Conservation (phyloP, 2,797 vertebrate genomes). For the Pseudopleuronectes americanus region DNA sequence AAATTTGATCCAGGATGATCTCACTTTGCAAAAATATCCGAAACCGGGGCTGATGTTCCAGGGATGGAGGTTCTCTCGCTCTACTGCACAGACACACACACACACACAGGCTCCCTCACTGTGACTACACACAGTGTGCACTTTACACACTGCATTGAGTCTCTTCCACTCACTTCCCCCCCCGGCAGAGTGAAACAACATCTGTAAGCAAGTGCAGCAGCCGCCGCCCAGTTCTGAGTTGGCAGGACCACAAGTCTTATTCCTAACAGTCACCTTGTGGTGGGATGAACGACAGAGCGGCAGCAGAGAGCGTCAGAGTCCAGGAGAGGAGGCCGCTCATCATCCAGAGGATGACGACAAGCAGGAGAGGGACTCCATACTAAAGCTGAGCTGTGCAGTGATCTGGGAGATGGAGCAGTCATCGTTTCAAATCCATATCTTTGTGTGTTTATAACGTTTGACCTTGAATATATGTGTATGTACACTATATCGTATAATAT, state of each 20-base stretch:
- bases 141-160: slow-evolving; percentile 67
- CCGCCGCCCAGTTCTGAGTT: slow-evolving; percentile 58
- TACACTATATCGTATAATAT: background rate
- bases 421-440: too few species aligned
- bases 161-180: slow-evolving; percentile 69
- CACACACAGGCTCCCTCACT: slow-evolving; percentile 16
- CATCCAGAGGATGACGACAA: too few species aligned
- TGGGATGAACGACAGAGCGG: slow-evolving; percentile 22
- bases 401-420: too few species aligned
- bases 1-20: slow-evolving; percentile 8
- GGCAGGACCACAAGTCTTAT: slow-evolving; percentile 24
- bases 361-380: background rate
- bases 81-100: background rate
- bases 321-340: slow-evolving; percentile 10
- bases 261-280: slow-evolving; percentile 37
- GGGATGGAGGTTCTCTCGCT: background rate
- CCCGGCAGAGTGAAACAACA: slow-evolving; percentile 60
- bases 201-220: slow-evolving; percentile 54
- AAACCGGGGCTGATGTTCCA: slow-evolving; percentile 16
- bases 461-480: too few species aligned
- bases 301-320: slow-evolving; percentile 21
- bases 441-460: too few species aligned
- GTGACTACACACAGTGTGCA: slow-evolving; percentile 64
- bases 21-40: slow-evolving; percentile 15
- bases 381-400: too few species aligned